Base-by-base conservation (phyloP, 2,797 vertebrate species). In the Neosilurus hyrtlii region DNA sequence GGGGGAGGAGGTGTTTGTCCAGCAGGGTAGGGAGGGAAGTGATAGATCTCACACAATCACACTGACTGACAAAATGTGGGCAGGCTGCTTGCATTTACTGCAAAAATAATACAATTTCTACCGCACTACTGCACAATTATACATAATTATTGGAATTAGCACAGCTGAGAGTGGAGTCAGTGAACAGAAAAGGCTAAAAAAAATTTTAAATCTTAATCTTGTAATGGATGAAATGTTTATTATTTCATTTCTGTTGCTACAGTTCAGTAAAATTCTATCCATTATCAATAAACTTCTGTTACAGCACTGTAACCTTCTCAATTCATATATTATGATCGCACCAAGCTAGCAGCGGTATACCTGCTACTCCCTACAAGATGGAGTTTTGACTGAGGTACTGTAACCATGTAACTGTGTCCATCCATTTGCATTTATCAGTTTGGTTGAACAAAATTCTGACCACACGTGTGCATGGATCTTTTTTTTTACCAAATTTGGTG, bases 111-210 rank as follows among this genome's bases (percentile, higher is more conserved):
- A 90, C 82, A 82, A 90, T 89, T 88, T 86, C 84, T 87, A 87
- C 88, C 86, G n/a, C 37, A 77, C 86, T 87, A 87, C 88, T 83
- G n/a, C n/a, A 76, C 83, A 91, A 90, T 92, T 91, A 91, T 82
- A 71, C 79, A 54, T 88, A 91, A 93, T 92, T 88, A 89, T 89
- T 87, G 88, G 89, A 89, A 91, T 93, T 91, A 91, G 37, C 11
- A 51, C 1, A 14, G 30, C 26, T 57, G 63, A 76, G 22, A 59
- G 62, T 43, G 71, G 71, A 56, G 24, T 74, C 24, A 6, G 24
- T 52, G 57, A 79, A 79, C 75, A 56, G 22, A 37, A 73, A 37
- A 56, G 68, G 43, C 52, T 26, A 72, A 20, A 22, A 43, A 43
- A 43, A 43, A 43, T n/a, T 30, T 30, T 2, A 43, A 79, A 65